Base-by-base conservation (phyloP, 2,113 vertebrate species). In the Aix galericulata region DNA sequence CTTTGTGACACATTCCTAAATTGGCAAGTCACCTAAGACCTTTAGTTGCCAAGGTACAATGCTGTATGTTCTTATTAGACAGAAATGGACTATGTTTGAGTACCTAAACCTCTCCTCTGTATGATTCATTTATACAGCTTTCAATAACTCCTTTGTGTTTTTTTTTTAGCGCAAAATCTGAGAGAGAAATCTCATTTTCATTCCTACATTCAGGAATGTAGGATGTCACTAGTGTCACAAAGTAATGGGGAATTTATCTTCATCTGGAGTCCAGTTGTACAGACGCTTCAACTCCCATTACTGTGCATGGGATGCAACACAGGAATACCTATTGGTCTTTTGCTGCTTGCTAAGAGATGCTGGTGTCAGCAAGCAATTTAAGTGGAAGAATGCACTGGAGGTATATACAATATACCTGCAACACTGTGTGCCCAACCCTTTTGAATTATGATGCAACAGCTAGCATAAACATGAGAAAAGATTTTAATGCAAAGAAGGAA, bases 1-100 rank as follows among this genome's bases (percentile, higher is more conserved):
- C 78, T 72, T n/a, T 8, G 17, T 13, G 67, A 17, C 42, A 34
- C 27, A 76, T 80, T 46, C 14, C 25, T 64, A 66, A 79, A 86
- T 31, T 4, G 1, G 4, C 42, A 42, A 0, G 1, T 52, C 6
- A 68, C 68, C 21, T 34, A 31, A 34, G 25, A 44, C 8, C 3
- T 67, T 76, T 48, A 58, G 10, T 8, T 67, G 32, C 3, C 53
- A 73, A 74, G 20, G 23, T 66, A 8, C 34, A 74, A 9, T 6
- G 9, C 48, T 46, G 2, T 17, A 22, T 36, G 12, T 48, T 59
- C 42, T 52, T 36, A 27, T 42, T 63, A 38, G 66, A 10, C 27
- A 22, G 23, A 63, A 78, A 78, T 74, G 46, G 55, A 15, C 23
- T 83, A 18, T 1, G 1, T 26, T 26, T 77, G 44, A 34, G 9